These are phyloP conservation scores for Magallana ariakensis DNA, from an alignment of 1,140 invertebrate genomes.

Conservation along the genomic window DNA sequence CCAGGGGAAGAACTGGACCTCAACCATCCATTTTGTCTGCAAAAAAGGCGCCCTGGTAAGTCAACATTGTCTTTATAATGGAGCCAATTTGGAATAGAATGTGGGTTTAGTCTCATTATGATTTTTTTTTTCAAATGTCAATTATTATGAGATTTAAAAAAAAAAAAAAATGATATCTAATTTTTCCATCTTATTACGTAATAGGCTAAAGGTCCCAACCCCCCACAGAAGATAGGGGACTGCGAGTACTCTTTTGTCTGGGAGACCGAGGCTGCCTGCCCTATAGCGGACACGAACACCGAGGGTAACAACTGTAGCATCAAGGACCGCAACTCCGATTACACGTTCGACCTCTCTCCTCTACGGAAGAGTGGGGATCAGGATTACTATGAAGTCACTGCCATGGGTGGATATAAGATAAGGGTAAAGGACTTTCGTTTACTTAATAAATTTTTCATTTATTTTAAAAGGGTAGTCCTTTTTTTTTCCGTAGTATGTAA, in stretches of 20 bases:
- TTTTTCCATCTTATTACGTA: not conserved
- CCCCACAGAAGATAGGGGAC: conserved; percentile 62
- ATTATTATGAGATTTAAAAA: too few relatives aligned
- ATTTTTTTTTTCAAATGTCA: too few relatives aligned
- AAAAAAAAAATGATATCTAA: too few relatives aligned
- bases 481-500: too few relatives aligned
- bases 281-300: conserved; percentile 57
- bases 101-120: too few relatives aligned
- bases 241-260: conserved; percentile 76
- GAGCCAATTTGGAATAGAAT: too few relatives aligned
- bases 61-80: conserved; percentile 9
- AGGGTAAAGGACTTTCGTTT: conserved; percentile 57
- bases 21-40: conserved; percentile 76
- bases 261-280: conserved; percentile 78
- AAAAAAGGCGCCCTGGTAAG: conserved; percentile 68
- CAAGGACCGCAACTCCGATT: conserved; percentile 70
- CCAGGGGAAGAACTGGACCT: conserved; percentile 65
- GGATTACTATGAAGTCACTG: conserved; percentile 61
- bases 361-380: conserved; percentile 61
- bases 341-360: conserved; percentile 68
- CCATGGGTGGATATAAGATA: conserved; percentile 52
- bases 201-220: conserved; percentile 63
- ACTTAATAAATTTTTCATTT: not conserved
- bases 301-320: conserved; percentile 60
- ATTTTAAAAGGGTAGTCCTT: too few relatives aligned